Evolutionary conservation across 2,888 invertebrate species (phyloP).

Genomic region (Ennomos erosarius): DNA sequence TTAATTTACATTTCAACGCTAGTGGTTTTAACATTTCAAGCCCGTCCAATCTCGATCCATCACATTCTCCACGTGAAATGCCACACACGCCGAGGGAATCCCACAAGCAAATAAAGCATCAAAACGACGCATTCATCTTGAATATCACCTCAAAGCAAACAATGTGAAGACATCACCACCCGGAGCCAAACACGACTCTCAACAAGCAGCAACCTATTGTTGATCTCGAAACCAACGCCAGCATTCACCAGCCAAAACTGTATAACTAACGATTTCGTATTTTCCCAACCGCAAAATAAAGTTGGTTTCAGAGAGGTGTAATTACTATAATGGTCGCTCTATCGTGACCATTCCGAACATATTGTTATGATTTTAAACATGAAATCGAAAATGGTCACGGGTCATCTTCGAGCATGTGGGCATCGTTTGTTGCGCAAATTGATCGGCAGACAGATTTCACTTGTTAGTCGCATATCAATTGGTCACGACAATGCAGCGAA

Average conservation of each 20-base stretch:
- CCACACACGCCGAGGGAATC: slow-evolving; percentile 29
- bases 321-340: slow-evolving; percentile 75
- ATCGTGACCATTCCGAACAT: slow-evolving; percentile 75
- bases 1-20: neutral
- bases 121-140: slow-evolving; percentile 27
- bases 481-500: slow-evolving; percentile 49
- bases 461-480: slow-evolving; percentile 55
- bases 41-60: slow-evolving; percentile 13
- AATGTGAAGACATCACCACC: slow-evolving; percentile 69
- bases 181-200: slow-evolving; percentile 76
- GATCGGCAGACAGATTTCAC: slow-evolving; percentile 71
- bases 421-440: slow-evolving; percentile 65
- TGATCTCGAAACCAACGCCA: slow-evolving; percentile 60
- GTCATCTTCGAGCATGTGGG: slow-evolving; percentile 66
- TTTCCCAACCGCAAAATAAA: slow-evolving; percentile 48
- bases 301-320: slow-evolving; percentile 63
- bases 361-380: slow-evolving; percentile 80
- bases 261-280: slow-evolving; percentile 45
- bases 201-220: slow-evolving; percentile 70
- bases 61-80: slow-evolving; percentile 23
- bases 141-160: slow-evolving; percentile 62
- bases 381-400: slow-evolving; percentile 77
- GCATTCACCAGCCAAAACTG: slow-evolving; percentile 42
- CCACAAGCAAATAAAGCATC: slow-evolving; percentile 19
- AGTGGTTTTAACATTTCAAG: slow-evolving; percentile 4